These are phyloP conservation scores for Drosophila algonquin DNA, from an alignment of 2,888 invertebrate genomes.

Conservation along the genomic window DNA sequence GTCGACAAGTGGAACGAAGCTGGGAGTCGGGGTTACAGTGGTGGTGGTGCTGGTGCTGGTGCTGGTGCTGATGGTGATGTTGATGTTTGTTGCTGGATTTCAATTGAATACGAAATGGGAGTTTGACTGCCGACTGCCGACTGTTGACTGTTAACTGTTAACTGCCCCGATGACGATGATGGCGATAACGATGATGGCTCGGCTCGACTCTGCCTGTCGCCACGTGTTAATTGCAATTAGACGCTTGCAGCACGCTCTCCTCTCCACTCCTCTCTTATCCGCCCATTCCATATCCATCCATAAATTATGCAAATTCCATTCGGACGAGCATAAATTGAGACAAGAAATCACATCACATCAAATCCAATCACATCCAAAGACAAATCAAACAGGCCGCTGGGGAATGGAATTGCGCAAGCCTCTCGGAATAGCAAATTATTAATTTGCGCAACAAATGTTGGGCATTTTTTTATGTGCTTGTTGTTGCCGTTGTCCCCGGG, in stretches of 20 bases:
- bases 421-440: conserved; percentile 54
- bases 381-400: conserved; percentile 27
- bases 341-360: conserved; percentile 51
- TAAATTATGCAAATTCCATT: conserved; percentile 46
- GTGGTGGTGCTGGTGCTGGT: too few relatives aligned
- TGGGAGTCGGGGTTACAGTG: neutral
- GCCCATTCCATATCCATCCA: conserved; percentile 2
- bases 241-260: conserved; percentile 34
- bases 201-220: conserved; percentile 50
- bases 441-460: conserved; percentile 72
- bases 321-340: conserved; percentile 36
- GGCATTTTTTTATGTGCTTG: conserved; percentile 53
- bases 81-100: conserved; percentile 12
- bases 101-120: conserved; percentile 18
- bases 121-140: conserved; percentile 7
- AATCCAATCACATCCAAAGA: conserved; percentile 37
- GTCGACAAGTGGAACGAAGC: conserved; percentile 39
- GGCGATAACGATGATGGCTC: conserved; percentile 48
- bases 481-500: conserved; percentile 30
- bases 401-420: conserved; percentile 24
- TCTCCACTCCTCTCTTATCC: neutral
- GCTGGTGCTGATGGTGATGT: too few relatives aligned
- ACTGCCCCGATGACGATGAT: conserved; percentile 15
- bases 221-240: conserved; percentile 77
- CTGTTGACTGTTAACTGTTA: neutral